Conservation (phyloP, 2,797 vertebrate species). For the Typhlichthys eigenmanni region DNA sequence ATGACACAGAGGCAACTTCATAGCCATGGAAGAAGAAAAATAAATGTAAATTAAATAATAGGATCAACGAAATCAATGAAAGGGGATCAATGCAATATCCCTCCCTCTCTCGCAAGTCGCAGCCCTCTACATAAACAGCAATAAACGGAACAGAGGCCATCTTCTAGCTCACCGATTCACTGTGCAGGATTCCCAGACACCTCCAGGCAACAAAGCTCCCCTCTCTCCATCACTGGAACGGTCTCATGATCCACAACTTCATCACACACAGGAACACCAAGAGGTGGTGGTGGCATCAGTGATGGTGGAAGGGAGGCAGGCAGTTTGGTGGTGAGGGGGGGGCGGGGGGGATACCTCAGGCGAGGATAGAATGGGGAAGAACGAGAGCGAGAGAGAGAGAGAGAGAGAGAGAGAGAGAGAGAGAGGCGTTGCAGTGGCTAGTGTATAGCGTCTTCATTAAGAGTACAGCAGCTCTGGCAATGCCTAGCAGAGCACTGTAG, state of each 20-base stretch:
- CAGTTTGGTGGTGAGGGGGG: conserved; percentile 13
- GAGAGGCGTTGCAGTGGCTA: conserved; percentile 29
- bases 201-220: conserved; percentile 56
- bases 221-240: conserved; percentile 60
- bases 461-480: conserved; percentile 45
- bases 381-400: not conserved
- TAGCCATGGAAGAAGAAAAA: conserved; percentile 69
- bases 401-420: not conserved
- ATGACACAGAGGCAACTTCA: conserved; percentile 73
- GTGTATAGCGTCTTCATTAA: conserved; percentile 64
- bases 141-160: conserved; percentile 69
- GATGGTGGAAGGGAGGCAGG: conserved; percentile 28
- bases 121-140: conserved; percentile 69
- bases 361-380: conserved; percentile 1
- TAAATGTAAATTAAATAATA: not conserved
- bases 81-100: conserved; percentile 67
- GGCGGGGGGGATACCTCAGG: conserved; percentile 24
- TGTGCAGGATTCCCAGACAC: conserved; percentile 62
- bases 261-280: conserved; percentile 50
- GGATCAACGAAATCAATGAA: conserved; percentile 77
- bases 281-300: conserved; percentile 32
- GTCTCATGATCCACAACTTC: conserved; percentile 60
- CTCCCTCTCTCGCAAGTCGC: conserved; percentile 20
- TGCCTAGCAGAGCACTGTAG: conserved; percentile 45
- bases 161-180: conserved; percentile 65